Evolutionary conservation across 2,888 invertebrate genomes (phyloP).

Genomic region (Lamellibrachia satsuma): DNA sequence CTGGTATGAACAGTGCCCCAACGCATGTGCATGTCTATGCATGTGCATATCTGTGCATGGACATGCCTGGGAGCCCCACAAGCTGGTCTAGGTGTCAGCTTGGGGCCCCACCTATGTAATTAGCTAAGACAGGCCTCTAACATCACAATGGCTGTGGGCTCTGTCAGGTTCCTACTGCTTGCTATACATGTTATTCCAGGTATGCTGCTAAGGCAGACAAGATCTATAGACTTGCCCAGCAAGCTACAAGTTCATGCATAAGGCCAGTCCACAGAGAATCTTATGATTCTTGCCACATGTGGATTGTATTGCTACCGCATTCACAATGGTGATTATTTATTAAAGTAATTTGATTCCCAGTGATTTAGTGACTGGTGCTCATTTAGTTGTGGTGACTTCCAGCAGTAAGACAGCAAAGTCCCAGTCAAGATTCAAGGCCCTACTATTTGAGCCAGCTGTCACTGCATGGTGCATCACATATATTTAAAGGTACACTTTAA

Average conservation of each 20-base stretch:
- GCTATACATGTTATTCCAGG: background rate
- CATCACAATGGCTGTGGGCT: background rate
- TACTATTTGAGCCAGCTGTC: background rate
- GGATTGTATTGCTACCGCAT: background rate
- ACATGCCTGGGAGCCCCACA: background rate
- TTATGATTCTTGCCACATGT: background rate
- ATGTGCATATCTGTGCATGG: background rate
- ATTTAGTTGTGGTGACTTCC: background rate
- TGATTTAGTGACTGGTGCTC: background rate
- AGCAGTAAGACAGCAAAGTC: background rate
- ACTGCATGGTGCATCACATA: no score
- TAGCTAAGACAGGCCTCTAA: background rate
- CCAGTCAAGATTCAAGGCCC: background rate
- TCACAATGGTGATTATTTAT: background rate
- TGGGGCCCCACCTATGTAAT: background rate
- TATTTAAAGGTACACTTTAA: no score
- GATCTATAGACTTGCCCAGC: slow-evolving; percentile 4
- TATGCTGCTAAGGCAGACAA: background rate
- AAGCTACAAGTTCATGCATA: background rate
- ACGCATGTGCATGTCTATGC: background rate
- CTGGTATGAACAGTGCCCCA: background rate
- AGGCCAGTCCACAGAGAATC: background rate
- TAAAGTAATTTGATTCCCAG: background rate
- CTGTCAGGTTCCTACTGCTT: background rate
- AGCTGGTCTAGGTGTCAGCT: background rate